Evolutionary conservation across 2,113 vertebrate species (phyloP), one percentile per base, ranked within the genome.

Genomic region (Pelodiscus sinensis): DNA sequence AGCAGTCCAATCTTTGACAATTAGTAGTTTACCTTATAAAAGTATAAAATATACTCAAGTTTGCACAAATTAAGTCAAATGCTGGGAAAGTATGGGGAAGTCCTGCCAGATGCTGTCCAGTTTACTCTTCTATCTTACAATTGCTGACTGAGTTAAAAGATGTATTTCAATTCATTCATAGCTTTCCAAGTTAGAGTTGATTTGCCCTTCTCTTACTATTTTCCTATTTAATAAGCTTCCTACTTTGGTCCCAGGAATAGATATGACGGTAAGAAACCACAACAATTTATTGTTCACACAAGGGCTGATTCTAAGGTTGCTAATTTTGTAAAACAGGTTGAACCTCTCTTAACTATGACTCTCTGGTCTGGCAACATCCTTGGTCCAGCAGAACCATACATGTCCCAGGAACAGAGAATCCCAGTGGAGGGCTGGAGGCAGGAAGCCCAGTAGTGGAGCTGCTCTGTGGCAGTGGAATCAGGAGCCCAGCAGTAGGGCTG

Each of bases 241-340:
- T 79, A 29, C 19, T 86, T 29, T n/a, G 13, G 22, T 89, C 11
- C 22, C 24, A 84, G 19, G 8, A 62, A 57, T 21, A 90, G 44
- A 85, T 1, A 2, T 79, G 54, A 25, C 90, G 2, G 79, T 79
- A 79, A 78, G n/a, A 87, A 89, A 88, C 60, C 56, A 51, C 56
- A 88, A 73, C 38, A 84, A 68, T 2, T 19, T 84, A 78, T n/a
- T 57, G 38, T 25, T 56, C 4, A 57, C 19, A 77, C 14, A 92
- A 81, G 9, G 38, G 54, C 35, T 38, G 77, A 77, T 29, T 92
- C 9, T 14, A 60, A 91, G 87, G 14, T 82, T 93, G 83, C 55
- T 44, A 44, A 44, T 44, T 44, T 44, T 44, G 44, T 44, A 44
- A 44, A 44, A 44, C 44, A 44, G 44, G 44, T 44, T 6, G 4